A percentile compares a stretch with the other conserved stretches of the same genome.
Evolutionary conservation across 1,140 invertebrate species (phyloP).

Genomic region (Scylla paramamosain): DNA sequence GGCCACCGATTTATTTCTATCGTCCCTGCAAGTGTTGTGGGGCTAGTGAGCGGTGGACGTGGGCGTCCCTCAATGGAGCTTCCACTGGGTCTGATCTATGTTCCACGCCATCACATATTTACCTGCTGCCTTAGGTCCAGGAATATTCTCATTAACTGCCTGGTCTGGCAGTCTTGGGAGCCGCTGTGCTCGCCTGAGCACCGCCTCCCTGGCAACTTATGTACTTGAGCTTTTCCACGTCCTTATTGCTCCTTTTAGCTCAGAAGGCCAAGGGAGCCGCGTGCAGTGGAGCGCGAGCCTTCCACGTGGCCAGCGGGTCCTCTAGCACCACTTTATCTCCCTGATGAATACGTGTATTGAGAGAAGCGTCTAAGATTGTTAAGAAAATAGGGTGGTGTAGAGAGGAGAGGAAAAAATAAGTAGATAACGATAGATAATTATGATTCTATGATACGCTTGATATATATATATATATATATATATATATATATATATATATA

Average conservation of each 20-base stretch:
- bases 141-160: not conserved
- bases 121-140: not conserved
- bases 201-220: not conserved
- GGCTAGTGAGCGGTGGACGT: not conserved
- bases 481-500: too few species aligned
- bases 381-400: not conserved
- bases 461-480: too few species aligned
- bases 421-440: too few species aligned
- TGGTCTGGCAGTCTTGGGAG: not conserved
- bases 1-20: not conserved
- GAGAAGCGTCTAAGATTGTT: too few species aligned
- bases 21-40: not conserved
- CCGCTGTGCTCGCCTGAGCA: not conserved
- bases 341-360: too few species aligned
- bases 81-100: not conserved
- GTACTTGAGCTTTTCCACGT: not conserved
- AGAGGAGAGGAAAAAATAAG: not conserved
- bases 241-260: not conserved
- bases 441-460: too few species aligned
- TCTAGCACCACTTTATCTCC: too few species aligned
- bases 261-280: not conserved
- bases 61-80: not conserved
- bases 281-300: not conserved
- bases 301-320: too few species aligned
- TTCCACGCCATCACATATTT: not conserved